Conservation (phyloP, 2,888 invertebrate genomes). For the Petrolisthes manimaculis region DNA sequence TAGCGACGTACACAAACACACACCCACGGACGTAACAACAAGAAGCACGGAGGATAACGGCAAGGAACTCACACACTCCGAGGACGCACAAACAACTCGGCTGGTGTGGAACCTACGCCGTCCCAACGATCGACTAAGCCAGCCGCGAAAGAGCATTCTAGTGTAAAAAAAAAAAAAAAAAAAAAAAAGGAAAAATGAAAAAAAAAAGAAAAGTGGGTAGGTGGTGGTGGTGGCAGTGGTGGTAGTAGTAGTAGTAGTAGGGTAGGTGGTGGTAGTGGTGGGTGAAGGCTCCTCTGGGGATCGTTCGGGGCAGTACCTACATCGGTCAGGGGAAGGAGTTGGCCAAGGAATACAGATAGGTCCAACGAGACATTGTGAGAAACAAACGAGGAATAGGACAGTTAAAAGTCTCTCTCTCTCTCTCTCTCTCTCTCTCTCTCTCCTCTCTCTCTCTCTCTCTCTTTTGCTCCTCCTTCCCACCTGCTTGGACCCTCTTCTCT, state of each 20-base stretch:
- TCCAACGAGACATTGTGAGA: neutral
- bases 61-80: too few species aligned
- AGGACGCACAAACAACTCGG: constrained; percentile 2
- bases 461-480: neutral
- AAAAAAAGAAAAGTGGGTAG: neutral
- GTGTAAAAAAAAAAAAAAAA: constrained; percentile 6
- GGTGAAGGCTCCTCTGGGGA: neutral
- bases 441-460: neutral
- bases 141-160: neutral
- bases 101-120: neutral
- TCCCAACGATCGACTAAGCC: neutral
- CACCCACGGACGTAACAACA: neutral
- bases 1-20: neutral
- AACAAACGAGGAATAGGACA: neutral
- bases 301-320: neutral
- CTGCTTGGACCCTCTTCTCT: neutral
- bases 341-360: neutral
- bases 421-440: neutral
- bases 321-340: neutral
- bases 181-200: too few species aligned
- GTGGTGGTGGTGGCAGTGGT: constrained; percentile 17
- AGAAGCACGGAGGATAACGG: neutral
- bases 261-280: too few species aligned
- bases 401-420: neutral
- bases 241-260: too few species aligned